A percentile compares a stretch with the other conserved stretches of the same genome.
Conservation (phyloP, 2,888 invertebrate species). For the Lithophane ornitopus region DNA sequence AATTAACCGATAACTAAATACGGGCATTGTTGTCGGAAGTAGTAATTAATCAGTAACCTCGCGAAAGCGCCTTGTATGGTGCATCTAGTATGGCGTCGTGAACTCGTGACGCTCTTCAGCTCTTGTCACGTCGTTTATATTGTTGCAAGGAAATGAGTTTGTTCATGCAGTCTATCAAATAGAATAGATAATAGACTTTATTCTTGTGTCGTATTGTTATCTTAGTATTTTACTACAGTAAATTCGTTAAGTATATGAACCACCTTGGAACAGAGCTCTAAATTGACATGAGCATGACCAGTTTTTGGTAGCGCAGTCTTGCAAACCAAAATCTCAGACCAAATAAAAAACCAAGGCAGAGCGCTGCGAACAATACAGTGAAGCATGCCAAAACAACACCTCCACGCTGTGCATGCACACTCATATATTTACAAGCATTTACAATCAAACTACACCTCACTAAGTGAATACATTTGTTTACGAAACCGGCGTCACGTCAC, state of each 20-base stretch:
- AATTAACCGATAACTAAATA: conserved; percentile 64
- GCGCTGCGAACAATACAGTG: too few species aligned
- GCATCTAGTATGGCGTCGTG: conserved; percentile 51
- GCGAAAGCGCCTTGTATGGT: conserved; percentile 73
- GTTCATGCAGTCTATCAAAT: neutral
- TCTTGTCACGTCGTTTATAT: conserved; percentile 35
- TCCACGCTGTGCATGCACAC: too few species aligned
- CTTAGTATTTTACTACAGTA: neutral
- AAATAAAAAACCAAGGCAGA: too few species aligned
- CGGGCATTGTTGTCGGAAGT: conserved; percentile 70
- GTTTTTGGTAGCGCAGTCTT: neutral
- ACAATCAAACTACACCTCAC: too few species aligned
- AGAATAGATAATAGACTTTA: neutral
- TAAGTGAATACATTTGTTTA: too few species aligned
- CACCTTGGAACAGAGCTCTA: neutral
- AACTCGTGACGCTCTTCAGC: too few species aligned
- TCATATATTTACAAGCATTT: too few species aligned
- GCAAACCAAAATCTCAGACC: too few species aligned
- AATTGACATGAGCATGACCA: neutral
- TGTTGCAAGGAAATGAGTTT: conserved; percentile 42
- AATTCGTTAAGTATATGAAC: neutral
- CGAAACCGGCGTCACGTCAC: too few species aligned
- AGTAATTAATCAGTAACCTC: conserved; percentile 69
- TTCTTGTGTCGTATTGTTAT: conserved; percentile 1
- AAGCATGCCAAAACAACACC: too few species aligned